Conservation (phyloP, 2,888 invertebrate genomes). For the Vandiemenella viatica region DNA sequence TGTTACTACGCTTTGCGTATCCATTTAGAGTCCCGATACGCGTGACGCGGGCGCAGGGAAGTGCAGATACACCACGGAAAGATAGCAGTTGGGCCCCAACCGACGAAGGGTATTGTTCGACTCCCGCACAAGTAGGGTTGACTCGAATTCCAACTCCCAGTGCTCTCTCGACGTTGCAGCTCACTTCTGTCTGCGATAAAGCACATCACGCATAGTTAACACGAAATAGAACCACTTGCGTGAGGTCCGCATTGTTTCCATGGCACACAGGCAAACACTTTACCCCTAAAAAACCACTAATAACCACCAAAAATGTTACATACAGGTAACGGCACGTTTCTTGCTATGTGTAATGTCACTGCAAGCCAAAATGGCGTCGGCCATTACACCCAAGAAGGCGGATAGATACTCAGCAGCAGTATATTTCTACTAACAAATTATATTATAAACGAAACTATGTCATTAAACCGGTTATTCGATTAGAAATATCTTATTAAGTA, state of each 20-base stretch:
- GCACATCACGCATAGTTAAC: slow-evolving; percentile 25
- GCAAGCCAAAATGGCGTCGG: slow-evolving; percentile 15
- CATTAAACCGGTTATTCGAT: no score
- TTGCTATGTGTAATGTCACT: slow-evolving; percentile 13
- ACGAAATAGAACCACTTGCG: no score
- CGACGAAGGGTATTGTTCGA: slow-evolving; percentile 27
- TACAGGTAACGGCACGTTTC: slow-evolving; percentile 7
- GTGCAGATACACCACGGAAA: slow-evolving; percentile 22
- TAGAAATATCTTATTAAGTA: no score
- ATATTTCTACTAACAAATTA: no score
- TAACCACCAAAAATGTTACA: no score
- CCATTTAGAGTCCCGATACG: slow-evolving; percentile 24
- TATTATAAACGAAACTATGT: no score
- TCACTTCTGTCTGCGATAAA: slow-evolving; percentile 30
- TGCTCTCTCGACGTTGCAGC: slow-evolving; percentile 32
- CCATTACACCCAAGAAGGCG: slow-evolving; percentile 3
- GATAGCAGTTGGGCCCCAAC: slow-evolving; percentile 24
- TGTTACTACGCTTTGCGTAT: slow-evolving; percentile 28
- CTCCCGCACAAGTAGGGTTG: slow-evolving; percentile 30
- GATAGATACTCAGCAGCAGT: background rate
- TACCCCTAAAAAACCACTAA: no score
- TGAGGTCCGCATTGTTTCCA: no score
- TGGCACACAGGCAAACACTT: no score
- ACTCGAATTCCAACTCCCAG: slow-evolving; percentile 33
- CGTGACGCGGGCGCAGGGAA: slow-evolving; percentile 19